Conservation (phyloP, 2,888 invertebrate species). For the Rapana venosa region DNA sequence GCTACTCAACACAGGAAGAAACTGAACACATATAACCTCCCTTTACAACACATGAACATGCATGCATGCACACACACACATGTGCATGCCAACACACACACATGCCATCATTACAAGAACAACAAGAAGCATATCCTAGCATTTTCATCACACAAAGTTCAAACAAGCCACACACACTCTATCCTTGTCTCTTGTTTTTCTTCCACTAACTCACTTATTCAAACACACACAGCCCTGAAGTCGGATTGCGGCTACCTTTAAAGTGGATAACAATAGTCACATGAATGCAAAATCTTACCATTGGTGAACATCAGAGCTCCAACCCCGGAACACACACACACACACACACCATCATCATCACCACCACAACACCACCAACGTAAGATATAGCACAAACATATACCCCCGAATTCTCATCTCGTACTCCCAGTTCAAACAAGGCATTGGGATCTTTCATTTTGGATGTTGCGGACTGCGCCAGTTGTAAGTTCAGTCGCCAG, state of each 20-base stretch:
- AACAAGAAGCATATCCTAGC: too few species aligned
- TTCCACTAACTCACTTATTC: not conserved
- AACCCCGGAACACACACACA: not conserved
- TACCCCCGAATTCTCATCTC: constrained; percentile 64
- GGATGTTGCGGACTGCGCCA: constrained; percentile 73
- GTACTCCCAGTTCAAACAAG: constrained; percentile 72
- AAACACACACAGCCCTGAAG: not conserved
- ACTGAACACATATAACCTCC: too few species aligned
- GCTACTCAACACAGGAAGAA: too few species aligned
- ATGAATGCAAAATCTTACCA: too few species aligned
- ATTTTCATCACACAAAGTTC: too few species aligned
- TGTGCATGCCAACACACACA: not conserved
- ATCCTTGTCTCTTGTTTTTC: not conserved
- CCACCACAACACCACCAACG: not conserved
- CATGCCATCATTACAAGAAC: not conserved
- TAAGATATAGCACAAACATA: not conserved
- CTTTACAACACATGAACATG: not conserved
- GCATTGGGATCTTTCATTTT: constrained; percentile 77
- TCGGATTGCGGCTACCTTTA: too few species aligned
- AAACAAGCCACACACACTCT: too few species aligned
- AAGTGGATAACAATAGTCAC: too few species aligned
- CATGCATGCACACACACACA: constrained; percentile 30
- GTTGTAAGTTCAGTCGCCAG: constrained; percentile 76
- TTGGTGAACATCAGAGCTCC: too few species aligned
- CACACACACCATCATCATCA: not conserved